Percentiles rank a stretch among this genome's conserved stretches.
Evolutionary conservation across 2,113 vertebrate species (phyloP).

Genomic region (Ceyx margarethae): DNA sequence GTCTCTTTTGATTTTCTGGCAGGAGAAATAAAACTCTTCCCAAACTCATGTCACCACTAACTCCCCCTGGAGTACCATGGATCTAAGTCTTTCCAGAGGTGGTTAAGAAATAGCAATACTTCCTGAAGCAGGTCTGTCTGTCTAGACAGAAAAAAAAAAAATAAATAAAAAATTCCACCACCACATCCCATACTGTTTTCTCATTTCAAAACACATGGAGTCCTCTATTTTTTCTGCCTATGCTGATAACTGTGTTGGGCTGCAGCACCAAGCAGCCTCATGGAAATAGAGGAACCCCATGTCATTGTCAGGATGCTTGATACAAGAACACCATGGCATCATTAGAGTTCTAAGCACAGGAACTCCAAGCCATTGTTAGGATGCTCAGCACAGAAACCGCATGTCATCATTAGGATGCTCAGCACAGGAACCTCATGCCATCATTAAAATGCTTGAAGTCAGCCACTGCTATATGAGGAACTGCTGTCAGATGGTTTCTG

Average conservation of each 20-base stretch:
- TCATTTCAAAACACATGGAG: background rate
- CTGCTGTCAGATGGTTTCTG: rapidly evolving
- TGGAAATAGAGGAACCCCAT: background rate
- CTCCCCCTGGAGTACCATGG: background rate
- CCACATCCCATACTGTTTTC: background rate
- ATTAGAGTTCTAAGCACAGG: background rate
- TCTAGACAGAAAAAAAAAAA: background rate
- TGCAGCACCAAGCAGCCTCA: background rate
- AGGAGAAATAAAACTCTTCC: background rate
- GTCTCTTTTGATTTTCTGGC: background rate
- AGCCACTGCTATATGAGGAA: background rate
- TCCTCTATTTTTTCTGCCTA: background rate
- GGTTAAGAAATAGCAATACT: background rate
- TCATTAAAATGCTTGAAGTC: background rate
- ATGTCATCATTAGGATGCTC: background rate
- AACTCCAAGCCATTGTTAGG: background rate
- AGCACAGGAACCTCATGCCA: background rate
- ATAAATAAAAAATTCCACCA: no score
- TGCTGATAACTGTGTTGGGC: background rate
- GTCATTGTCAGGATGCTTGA: background rate
- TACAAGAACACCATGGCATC: background rate
- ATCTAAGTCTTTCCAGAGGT: background rate
- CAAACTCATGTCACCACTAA: background rate
- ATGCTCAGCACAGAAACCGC: background rate
- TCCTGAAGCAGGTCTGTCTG: background rate